Percentiles rank a stretch among this genome's conserved stretches.
Evolutionary conservation across 2,797 vertebrate genomes (phyloP).

Genomic region (Lepidocolaptes lacrymiger): DNA sequence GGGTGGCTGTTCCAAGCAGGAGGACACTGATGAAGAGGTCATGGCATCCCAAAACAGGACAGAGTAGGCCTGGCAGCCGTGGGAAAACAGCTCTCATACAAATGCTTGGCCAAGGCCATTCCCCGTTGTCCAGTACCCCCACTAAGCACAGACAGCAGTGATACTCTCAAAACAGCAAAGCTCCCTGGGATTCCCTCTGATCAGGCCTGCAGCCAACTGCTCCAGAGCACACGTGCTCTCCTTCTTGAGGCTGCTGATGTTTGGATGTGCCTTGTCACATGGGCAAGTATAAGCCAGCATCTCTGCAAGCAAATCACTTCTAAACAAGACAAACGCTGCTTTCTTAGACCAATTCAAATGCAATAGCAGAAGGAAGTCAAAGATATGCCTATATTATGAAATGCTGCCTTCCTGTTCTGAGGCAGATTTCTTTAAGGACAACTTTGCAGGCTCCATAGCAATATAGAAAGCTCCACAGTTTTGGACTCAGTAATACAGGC

Average conservation of each 20-base stretch:
- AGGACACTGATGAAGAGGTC: not conserved
- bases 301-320: not conserved
- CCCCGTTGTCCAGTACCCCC: not conserved
- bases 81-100: not conserved
- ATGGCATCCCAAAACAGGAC: not conserved
- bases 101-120: not conserved
- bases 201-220: not conserved
- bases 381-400: not conserved
- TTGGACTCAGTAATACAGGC: not conserved
- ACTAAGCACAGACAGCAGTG: not conserved
- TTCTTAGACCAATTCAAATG: not conserved
- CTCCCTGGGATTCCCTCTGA: not conserved
- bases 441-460: not conserved
- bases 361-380: not conserved
- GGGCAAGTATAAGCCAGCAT: not conserved
- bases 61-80: not conserved
- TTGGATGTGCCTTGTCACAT: accelerated
- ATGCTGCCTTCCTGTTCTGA: not conserved
- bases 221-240: not conserved
- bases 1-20: not conserved
- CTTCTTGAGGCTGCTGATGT: not conserved
- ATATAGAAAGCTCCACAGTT: not conserved
- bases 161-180: not conserved
- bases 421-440: not conserved
- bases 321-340: not conserved